Evolutionary conservation across 2,888 invertebrate genomes (phyloP), one percentile per base, ranked within the genome.

Genomic region (Coenonympha arcania): DNA sequence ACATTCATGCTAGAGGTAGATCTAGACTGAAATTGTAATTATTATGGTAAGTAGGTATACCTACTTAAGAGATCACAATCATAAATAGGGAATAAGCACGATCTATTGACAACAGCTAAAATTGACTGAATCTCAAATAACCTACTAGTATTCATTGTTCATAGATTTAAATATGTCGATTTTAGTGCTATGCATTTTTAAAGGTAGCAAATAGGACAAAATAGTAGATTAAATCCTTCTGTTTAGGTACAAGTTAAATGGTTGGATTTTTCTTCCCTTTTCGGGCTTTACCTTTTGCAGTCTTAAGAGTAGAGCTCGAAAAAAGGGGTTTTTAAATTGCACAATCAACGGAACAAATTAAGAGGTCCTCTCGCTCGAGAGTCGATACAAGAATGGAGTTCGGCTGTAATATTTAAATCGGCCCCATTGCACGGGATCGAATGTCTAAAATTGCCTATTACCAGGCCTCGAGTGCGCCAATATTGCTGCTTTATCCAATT

Each of bases 391-490:
- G 53, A 61, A 62, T 59, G 50, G 56, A 59, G 60, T n/a, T 61
- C 54, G 59, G 50, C 53, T 57, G 65, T 67, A 72, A 79, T 78
- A 80, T 79, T 82, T 79, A 79, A 81, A 79, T 76, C 70, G 71
- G 59, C 63, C 56, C 71, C 71, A 76, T 76, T 76, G 69, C 68
- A 55, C 56, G 57, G 69, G 75, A 80, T 79, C 76, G 79, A 73
- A 81, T 76, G 80, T 79, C 78, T 79, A 79, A 76, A 80, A 85
- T 85, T 80, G 84, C 71, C 82, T 81, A 83, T 84, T 83, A 83
- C 77, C 66, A 67, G 64, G 62, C 73, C 65, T 67, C 69, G 77
- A 74, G 75, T 66, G 68, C 69, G 68, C 69, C 74, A 70, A 76
- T 79, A 81, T 82, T 79, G 79, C 81, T 70, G 71, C 76, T 77